Conservation (phyloP, 2,888 invertebrate genomes). For the Rhaphigaster nebulosa region DNA sequence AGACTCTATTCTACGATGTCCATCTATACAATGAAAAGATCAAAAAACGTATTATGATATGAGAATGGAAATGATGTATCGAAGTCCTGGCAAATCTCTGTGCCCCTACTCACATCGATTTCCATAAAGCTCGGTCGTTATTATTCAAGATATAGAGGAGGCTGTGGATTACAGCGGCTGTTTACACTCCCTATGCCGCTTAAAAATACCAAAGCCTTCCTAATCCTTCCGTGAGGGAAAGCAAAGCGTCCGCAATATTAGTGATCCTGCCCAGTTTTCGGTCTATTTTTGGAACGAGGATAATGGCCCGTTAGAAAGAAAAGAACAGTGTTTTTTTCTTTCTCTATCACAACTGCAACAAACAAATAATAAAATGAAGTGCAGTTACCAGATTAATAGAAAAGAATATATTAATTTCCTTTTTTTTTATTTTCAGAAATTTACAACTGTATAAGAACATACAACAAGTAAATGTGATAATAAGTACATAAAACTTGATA, state of each 20-base stretch:
- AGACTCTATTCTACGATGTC: too few relatives aligned
- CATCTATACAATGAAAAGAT: too few relatives aligned
- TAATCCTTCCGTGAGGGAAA: slow-evolving; percentile 22
- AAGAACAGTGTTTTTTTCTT: background rate
- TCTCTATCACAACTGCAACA: background rate
- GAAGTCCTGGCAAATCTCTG: background rate
- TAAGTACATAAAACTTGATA: too few relatives aligned
- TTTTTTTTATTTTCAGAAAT: too few relatives aligned
- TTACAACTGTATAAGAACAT: too few relatives aligned
- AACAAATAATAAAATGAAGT: background rate
- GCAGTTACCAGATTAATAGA: background rate
- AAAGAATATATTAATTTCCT: too few relatives aligned
- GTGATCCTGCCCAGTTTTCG: background rate
- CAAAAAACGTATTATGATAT: background rate
- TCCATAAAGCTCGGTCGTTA: background rate
- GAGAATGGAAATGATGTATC: background rate
- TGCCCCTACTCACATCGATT: background rate
- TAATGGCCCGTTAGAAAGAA: background rate
- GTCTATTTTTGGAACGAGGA: background rate
- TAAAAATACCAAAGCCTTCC: slow-evolving; percentile 1
- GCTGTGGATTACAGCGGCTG: background rate
- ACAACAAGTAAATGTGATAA: too few relatives aligned
- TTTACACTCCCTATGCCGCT: background rate
- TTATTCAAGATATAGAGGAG: slow-evolving; percentile 30
- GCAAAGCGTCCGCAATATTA: background rate